Base-by-base conservation (phyloP, 2,113 vertebrate species). In the Rhegmatorhina hoffmannsi region DNA sequence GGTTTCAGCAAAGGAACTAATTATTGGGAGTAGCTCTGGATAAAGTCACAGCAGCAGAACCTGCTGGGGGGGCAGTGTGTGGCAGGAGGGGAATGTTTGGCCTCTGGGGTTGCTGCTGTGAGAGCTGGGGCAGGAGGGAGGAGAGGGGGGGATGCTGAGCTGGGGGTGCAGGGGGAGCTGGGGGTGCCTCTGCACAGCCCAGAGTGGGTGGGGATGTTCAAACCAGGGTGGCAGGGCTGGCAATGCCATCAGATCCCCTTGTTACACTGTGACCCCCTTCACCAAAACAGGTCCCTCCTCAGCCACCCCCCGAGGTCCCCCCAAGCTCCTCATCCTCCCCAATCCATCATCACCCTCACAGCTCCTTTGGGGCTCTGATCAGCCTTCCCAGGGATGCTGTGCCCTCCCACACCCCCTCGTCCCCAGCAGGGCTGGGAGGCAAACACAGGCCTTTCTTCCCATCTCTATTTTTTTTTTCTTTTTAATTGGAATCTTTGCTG, bases 401-500 rank as follows among this genome's bases (percentile, higher is more conserved):
- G 24, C 38, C 46, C 31, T 68, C 38, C 77, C 3, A 0, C 58
- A 6, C 17, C 2, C 4, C 59, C 26, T 7, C 13, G 0, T 72
- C 56, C 84, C 69, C 60, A 34, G 50, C 49, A 81, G 72, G 74
- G 59, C 86, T 18, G 0, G 25, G 28, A 93, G 78, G 44, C 3
- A 2, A 55, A 49, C 13, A 3, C 13, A 5, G 26, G 11, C 74
- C 56, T 85, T 68, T 28, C 62, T 53, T 58, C 38, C 79, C 38
- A 21, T 33, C 73, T 74, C 81, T 53, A 63, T 69, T 66, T 38
- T 18, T 40, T 18, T 40, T 62, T 20, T 66, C 53, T 67, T 70
- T 86, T 80, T 63, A 87, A 85, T 89, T 89, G 78, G 94, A 92
- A 91, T 94, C 93, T 95, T 93, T 66, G 81, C 80, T 94, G 94